Evolutionary conservation across 2,888 invertebrate species (phyloP), one percentile per base, ranked within the genome.

Genomic region (Coenonympha arcania): DNA sequence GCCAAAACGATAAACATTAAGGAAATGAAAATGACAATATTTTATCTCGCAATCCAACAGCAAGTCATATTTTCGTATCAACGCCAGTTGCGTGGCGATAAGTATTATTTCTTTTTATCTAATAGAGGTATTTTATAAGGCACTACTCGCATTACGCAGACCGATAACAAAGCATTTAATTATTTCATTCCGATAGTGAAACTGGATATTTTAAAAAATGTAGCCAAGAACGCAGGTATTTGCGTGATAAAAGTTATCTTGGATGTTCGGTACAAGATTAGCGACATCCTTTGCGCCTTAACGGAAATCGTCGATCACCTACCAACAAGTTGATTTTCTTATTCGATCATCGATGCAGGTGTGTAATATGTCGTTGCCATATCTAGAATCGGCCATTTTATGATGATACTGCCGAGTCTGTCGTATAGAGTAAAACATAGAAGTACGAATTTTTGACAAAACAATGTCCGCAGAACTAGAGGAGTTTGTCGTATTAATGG

Each of bases 231-330:
- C 33, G 13, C 19, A 31, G 15, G 37, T 37, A 26, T 45, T 13
- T 39, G 9, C 16, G 24, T 45, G 45, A 42, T 46, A 54, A 49
- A 37, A 37, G 31, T 42, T 50, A 43, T 51, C 40, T 41, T 50
- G 42, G 34, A 48, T 40, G 42, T 48, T 34, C 16, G 20, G 18
- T 34, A 33, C n/a, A 50, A 52, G 53, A 59, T 58, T 51, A 56
- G 53, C 47, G 43, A 52, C 52, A 59, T 60, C 57, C 61, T 58
- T 50, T 16, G 16, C 24, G 50, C 52, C 50, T 47, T 15, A 55
- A 54, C 58, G 59, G 62, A 62, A 57, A 55, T 47, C 44, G 41
- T 50, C 42, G 43, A 51, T 54, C 16, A 11, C 2, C 15, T 16
- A 6, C 15, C 15, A 24, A n/a, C 26, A 40, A 16, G 6, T 9